phyloP scores from a whole-genome alignment of 2,797 vertebrate genomes.

The Epinephelus awoara region DNA sequence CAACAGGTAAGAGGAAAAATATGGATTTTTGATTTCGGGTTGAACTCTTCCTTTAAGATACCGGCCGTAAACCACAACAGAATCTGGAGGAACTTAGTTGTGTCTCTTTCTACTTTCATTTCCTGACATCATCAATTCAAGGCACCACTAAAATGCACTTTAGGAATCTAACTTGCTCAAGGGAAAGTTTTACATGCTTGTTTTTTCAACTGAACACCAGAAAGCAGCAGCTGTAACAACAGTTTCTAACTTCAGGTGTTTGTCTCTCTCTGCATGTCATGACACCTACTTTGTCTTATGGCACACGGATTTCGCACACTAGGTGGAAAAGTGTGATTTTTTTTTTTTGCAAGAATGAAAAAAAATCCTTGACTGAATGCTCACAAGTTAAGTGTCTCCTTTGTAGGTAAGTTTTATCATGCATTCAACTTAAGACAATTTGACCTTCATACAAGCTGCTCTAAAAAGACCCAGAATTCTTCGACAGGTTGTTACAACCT shows the following conservation, averaged over 20 bases:
- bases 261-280: neutral
- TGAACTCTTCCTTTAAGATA: neutral
- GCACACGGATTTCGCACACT: neutral
- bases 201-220: neutral
- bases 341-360: neutral
- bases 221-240: neutral
- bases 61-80: neutral
- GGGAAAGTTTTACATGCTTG: too few species aligned
- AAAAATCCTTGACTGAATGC: neutral
- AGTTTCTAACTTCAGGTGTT: neutral
- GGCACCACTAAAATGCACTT: neutral
- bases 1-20: too few species aligned
- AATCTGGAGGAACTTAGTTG: neutral
- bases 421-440: neutral
- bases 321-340: neutral
- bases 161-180: neutral
- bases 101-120: neutral
- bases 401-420: too few species aligned
- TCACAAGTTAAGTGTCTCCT: too few species aligned
- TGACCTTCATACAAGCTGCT: slow-evolving; percentile 16
- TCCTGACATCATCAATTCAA: neutral
- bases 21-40: too few species aligned
- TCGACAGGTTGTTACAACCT: neutral
- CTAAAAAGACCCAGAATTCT: neutral
- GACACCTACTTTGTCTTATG: neutral